Percentiles rank a stretch among this genome's conserved stretches.
phyloP scores from a whole-genome alignment of 2,113 vertebrate genomes.

The Beaufortia kweichowensis region DNA sequence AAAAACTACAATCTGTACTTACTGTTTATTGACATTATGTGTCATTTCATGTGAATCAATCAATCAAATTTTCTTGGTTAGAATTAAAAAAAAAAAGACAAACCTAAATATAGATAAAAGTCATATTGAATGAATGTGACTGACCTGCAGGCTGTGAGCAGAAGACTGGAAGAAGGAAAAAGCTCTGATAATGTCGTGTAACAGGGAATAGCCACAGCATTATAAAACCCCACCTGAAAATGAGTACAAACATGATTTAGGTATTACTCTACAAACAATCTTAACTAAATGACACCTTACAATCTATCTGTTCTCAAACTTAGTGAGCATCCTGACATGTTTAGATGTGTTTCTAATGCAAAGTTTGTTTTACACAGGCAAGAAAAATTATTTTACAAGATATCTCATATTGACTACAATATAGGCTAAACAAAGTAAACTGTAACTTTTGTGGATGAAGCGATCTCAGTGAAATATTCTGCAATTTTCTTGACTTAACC shows the following conservation, averaged over 20 bases:
- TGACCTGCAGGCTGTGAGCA: conserved; percentile 90
- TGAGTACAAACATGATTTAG: not conserved
- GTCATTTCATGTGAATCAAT: not conserved
- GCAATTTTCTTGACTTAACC: too few species aligned
- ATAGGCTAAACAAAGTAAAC: too few species aligned
- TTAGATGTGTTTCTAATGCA: not conserved
- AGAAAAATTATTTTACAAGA: too few species aligned
- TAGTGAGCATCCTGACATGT: not conserved
- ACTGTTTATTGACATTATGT: too few species aligned
- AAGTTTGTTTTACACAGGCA: not conserved
- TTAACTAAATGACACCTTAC: not conserved
- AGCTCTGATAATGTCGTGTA: conserved; percentile 90
- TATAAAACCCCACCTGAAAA: conserved; percentile 94
- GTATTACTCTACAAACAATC: not conserved
- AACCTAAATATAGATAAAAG: too few species aligned
- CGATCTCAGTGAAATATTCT: too few species aligned
- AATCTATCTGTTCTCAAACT: not conserved
- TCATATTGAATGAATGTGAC: conserved; percentile 43
- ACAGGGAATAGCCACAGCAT: conserved; percentile 94
- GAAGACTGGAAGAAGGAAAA: conserved; percentile 85
- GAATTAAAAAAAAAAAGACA: too few species aligned
- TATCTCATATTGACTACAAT: too few species aligned
- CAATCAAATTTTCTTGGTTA: too few species aligned
- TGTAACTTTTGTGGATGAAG: too few species aligned
- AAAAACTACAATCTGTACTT: too few species aligned